A percentile compares a stretch with the other conserved stretches of the same genome.
These are phyloP conservation scores for Leptinotarsa juncta DNA, from an alignment of 2,888 invertebrate genomes.

Conservation along the genomic window DNA sequence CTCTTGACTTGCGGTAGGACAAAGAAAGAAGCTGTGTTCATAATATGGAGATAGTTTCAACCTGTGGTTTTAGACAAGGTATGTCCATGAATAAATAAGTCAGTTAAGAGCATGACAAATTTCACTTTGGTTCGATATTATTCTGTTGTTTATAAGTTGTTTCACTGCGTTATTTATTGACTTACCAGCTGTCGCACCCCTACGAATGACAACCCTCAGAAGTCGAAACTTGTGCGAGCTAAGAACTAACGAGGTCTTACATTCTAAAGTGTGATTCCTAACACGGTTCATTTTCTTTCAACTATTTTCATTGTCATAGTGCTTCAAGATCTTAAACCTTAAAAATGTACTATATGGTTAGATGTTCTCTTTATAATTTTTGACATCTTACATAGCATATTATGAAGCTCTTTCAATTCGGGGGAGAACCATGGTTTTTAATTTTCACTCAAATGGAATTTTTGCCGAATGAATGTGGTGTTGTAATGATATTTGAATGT, in stretches of 20 bases:
- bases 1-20: constrained; percentile 15
- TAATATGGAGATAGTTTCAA: constrained; percentile 16
- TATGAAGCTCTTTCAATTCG: constrained; percentile 10
- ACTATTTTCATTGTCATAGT: constrained; percentile 18
- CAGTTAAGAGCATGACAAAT: constrained; percentile 18
- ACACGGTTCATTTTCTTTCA: constrained; percentile 8
- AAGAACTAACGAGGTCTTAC: no score
- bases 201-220: no score
- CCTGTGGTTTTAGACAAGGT: constrained; percentile 21
- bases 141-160: constrained; percentile 23
- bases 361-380: constrained; percentile 15
- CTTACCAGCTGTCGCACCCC: not conserved
- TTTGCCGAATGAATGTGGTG: constrained; percentile 11
- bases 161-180: constrained; percentile 19
- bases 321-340: constrained; percentile 21
- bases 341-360: constrained; percentile 13
- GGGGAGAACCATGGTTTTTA: constrained; percentile 12
- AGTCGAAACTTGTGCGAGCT: no score
- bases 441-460: constrained; percentile 15
- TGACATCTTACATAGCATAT: not conserved
- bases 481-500: constrained; percentile 20
- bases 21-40: constrained; percentile 21
- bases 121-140: constrained; percentile 22
- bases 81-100: constrained; percentile 21
- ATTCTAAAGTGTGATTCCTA: no score